Conservation (phyloP, 1,140 invertebrate genomes). For the Papilio glaucus region DNA sequence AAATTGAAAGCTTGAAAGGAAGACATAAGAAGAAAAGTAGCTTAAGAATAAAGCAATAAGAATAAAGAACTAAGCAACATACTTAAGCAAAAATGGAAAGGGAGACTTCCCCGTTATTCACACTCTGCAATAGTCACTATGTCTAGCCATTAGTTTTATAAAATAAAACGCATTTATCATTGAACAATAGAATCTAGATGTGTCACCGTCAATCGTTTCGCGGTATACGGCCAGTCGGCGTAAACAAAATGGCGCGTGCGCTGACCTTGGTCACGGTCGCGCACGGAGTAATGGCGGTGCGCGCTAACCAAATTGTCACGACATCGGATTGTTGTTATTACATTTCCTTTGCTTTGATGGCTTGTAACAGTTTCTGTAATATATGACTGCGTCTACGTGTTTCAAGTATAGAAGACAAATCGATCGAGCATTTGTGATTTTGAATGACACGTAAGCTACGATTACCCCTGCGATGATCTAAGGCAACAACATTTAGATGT, state of each 20-base stretch:
- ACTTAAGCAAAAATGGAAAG: no score
- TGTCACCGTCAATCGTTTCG: constrained; percentile 24
- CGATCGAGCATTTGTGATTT: no score
- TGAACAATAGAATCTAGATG: constrained; percentile 22
- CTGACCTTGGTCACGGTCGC: constrained; percentile 48
- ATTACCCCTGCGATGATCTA: no score
- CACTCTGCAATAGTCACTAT: not conserved
- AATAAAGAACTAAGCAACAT: no score
- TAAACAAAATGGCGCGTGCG: constrained; percentile 44
- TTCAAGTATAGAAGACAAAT: no score
- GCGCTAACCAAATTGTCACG: constrained; percentile 26
- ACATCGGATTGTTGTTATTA: constrained; percentile 21
- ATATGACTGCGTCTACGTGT: no score
- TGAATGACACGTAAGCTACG: no score
- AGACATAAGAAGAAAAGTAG: no score
- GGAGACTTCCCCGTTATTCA: not conserved
- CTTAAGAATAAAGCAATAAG: no score
- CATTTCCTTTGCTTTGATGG: constrained; percentile 8
- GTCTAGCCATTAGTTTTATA: not conserved
- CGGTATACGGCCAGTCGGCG: constrained; percentile 13
- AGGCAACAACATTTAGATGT: no score
- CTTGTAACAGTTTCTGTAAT: not conserved
- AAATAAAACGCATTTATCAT: not conserved
- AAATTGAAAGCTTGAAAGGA: no score
- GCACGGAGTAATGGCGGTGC: constrained; percentile 46